Base-by-base conservation (phyloP, 37 sponge, comb jelly and placozoan genomes). In the Spongilla lacustris region DNA sequence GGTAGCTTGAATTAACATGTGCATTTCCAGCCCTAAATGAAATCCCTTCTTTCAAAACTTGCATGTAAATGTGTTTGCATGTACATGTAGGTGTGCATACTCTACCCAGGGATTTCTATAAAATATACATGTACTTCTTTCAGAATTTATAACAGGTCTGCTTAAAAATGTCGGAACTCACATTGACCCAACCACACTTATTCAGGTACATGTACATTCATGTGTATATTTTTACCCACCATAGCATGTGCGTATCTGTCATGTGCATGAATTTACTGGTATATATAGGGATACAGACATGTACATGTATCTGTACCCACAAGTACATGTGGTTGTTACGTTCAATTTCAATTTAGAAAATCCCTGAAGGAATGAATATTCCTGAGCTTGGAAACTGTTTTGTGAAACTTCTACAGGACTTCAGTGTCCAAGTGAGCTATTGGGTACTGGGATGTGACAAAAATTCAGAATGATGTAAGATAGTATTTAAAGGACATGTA, bases 361-460 rank as follows among this genome's bases (percentile, higher is more conserved):
- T 98, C 4, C 93, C 95, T 21, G 81, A 81, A 0, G 79, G 85
- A 0, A 79, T 86, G 24, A 80, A 87, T 31, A 98, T 98, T 30
- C 94, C 94, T 17, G 80, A 91, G 22, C 85, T 98, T 0, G 80
- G 97, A 22, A 87, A 71, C 32, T 92, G 94, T 10, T 81, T 98
- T 13, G 97, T 98, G 8, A 98, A 98, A 76, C 89, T 98, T 6
- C 83, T 98, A 58, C 93, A 95, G 66, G 99, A 98, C 29, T 95
- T 91, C 82, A 81, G 88, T 77, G 92, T 98, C 28, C 96, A 97
- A 75, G 82, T 83, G 74, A n/a, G 58, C 12, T 58, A 58, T 28
- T 10, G 36, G 32, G 35, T 13, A 26, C 32, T 73, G 48, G 13
- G 26, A 13, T 33, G 33, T 73, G 29, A 9, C 34, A 46, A 19